Evolutionary conservation across 2,888 invertebrate genomes (phyloP).

Genomic region (Odontothrips loti): DNA sequence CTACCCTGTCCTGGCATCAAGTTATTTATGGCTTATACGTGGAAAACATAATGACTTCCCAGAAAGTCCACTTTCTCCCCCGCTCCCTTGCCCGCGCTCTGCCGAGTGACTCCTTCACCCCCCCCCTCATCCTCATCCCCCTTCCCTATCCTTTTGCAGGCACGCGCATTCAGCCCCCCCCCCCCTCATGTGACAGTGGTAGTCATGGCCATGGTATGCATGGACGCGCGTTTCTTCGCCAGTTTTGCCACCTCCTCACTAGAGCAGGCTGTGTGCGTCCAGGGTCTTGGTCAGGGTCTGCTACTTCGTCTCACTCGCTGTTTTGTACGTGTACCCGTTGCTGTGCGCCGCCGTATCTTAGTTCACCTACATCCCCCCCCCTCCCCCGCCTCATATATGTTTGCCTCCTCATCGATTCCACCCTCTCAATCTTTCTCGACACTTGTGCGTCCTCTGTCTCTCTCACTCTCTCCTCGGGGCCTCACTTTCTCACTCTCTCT

Average conservation of each 20-base stretch:
- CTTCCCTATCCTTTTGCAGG: not conserved
- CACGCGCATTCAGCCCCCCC: not conserved
- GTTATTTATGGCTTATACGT: slow-evolving; percentile 39
- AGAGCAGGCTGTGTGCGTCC: too few species aligned
- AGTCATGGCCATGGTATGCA: not conserved
- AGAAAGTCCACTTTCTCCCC: slow-evolving; percentile 36
- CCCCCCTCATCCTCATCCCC: not conserved
- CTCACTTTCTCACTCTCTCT: not conserved
- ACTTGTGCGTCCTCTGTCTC: not conserved
- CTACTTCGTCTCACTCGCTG: too few species aligned
- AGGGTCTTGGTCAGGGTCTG: too few species aligned
- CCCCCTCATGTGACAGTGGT: not conserved
- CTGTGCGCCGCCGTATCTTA: too few species aligned
- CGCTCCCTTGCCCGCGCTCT: not conserved
- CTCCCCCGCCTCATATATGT: too few species aligned
- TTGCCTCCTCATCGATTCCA: too few species aligned
- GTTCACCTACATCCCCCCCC: too few species aligned
- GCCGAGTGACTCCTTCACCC: too few species aligned
- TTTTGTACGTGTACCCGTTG: too few species aligned
- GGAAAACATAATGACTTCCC: slow-evolving; percentile 34
- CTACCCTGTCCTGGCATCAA: slow-evolving; percentile 33
- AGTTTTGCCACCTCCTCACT: too few species aligned
- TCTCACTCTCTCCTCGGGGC: not conserved
- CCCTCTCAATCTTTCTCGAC: too few species aligned
- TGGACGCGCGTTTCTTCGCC: too few species aligned